These are phyloP conservation scores for Oreochromis aureus DNA, from an alignment of 2,113 vertebrate genomes.

Conservation along the genomic window DNA sequence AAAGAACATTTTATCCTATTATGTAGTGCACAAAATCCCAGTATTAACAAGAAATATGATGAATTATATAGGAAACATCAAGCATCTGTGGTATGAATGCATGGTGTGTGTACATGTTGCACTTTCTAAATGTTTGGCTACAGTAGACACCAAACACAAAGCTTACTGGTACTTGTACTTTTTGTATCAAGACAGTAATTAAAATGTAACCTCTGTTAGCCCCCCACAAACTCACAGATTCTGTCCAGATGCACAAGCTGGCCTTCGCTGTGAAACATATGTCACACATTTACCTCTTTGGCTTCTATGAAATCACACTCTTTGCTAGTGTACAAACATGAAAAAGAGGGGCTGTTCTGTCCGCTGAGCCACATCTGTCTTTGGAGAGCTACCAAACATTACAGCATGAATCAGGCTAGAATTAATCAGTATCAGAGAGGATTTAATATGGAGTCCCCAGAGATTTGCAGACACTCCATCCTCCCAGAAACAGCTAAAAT, in stretches of 20 bases:
- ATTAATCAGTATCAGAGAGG: conserved; percentile 12
- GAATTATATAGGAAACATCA: neutral
- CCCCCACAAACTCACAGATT: neutral
- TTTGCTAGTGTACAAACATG: neutral
- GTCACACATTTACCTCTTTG: neutral
- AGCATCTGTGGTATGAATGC: neutral
- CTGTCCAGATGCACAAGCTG: conserved; percentile 14
- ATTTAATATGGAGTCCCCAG: conserved; percentile 1
- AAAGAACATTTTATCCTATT: neutral
- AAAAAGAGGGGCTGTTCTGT: neutral
- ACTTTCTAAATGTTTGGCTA: neutral
- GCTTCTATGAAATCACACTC: neutral
- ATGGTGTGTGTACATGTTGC: neutral
- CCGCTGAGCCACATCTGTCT: neutral
- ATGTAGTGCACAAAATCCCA: neutral
- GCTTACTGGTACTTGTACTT: neutral
- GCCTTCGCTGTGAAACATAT: neutral
- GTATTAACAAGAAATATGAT: neutral
- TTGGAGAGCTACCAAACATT: conserved; percentile 19
- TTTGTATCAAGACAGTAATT: neutral
- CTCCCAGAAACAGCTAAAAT: neutral
- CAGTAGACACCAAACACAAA: neutral
- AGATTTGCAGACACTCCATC: conserved; percentile 16
- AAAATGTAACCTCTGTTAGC: neutral
- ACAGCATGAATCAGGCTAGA: conserved; percentile 9